Evolutionary conservation across 2,888 invertebrate genomes (phyloP), one percentile per base, ranked within the genome.

Genomic region (Calameuta filiformis): DNA sequence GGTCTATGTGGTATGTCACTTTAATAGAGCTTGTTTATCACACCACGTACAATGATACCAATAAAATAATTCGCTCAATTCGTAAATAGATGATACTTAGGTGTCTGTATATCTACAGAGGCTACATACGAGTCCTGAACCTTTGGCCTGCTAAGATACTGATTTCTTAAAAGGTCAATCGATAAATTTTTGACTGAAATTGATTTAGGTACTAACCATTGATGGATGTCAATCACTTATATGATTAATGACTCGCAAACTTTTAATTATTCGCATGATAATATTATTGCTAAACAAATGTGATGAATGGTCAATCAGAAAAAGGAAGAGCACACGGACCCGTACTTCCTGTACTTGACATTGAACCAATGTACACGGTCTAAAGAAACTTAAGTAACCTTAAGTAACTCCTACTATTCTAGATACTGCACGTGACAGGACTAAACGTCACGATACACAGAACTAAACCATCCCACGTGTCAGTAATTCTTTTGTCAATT

Each of bases 21-120:
- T 80, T 79, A 80, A 80, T 69, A 77, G 82, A 77, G 78, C 83
- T 85, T 86, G 84, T 86, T 85, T 86, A 83, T 85, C 78, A 81
- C 83, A 82, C 82, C 78, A 84, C 79, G 79, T 77, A 82, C 84
- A 82, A 85, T 82, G 81, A 81, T 83, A 82, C 79, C 77, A 83
- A 83, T 83, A 81, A 83, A 82, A 82, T 82, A 76, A 83, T 82
- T 82, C 79, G 81, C 78, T 81, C 80, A 80, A 83, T 82, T 84
- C 81, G 80, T 79, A 80, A 81, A 68, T 40, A 56, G 23, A 56
- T 56, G 56, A 56, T 56, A 23, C 56, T 56, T 23, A 23, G 23
- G 3, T 56, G 56, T 56, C 56, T 56, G 56, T 56, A 56, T 56
- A 23, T 56, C 9, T 56, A 56, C 23, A 56, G 1, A 23, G 23